Conservation (phyloP, 2,797 vertebrate genomes). For the Sebastes minor region DNA sequence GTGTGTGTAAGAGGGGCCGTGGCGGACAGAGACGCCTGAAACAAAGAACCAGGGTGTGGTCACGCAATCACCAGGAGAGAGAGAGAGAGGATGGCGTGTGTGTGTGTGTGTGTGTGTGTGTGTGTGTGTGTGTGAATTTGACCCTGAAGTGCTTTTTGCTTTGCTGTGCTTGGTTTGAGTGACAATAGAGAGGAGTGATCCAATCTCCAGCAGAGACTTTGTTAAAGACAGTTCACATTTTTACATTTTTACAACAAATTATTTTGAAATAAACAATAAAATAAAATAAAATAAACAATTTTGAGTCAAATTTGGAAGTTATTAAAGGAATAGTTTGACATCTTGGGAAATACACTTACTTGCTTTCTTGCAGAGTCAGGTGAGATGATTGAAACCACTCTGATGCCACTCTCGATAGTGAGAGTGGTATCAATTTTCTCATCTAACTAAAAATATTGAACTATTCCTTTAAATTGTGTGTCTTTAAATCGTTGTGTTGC, state of each 20-base stretch:
- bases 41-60: constrained; percentile 59
- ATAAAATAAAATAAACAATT: no score
- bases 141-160: constrained; percentile 2
- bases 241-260: background rate
- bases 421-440: background rate
- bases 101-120: background rate
- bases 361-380: background rate
- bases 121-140: constrained; percentile 14
- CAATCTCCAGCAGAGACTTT: background rate
- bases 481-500: background rate
- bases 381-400: background rate
- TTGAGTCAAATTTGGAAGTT: no score
- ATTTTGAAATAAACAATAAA: background rate
- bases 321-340: background rate
- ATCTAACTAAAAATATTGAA: background rate
- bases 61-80: background rate
- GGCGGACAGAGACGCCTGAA: constrained; percentile 22
- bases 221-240: background rate
- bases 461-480: background rate
- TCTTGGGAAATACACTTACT: background rate
- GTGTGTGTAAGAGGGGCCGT: background rate
- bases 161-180: background rate
- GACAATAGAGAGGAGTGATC: background rate
- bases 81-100: background rate
- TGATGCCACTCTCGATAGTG: background rate